A percentile compares a stretch with the other conserved stretches of the same genome.
These are phyloP conservation scores for Drosophila lowei DNA, from an alignment of 1,140 invertebrate genomes.

Conservation along the genomic window DNA sequence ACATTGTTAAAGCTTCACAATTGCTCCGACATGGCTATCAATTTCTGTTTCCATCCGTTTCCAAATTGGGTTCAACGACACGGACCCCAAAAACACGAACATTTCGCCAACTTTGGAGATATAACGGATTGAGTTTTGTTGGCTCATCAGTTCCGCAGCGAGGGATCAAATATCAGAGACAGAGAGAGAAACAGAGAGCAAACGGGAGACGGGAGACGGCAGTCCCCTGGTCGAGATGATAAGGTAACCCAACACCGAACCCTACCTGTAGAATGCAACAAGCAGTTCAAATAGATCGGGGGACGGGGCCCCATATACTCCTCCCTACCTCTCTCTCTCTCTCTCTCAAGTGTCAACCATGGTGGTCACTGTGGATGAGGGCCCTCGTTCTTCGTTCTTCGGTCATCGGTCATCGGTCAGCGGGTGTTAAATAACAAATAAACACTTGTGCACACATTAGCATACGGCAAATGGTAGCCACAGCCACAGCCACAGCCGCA, in stretches of 20 bases:
- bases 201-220: too few species aligned
- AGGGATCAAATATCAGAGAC: conserved; percentile 35
- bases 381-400: conserved; percentile 1
- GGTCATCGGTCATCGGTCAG: conserved; percentile 23
- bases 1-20: neutral
- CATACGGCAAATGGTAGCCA: conserved; percentile 45
- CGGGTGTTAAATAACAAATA: conserved; percentile 81
- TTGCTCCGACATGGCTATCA: too few species aligned
- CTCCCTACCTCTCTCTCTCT: neutral
- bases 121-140: conserved; percentile 33
- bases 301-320: conserved; percentile 8
- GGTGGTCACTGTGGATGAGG: conserved; percentile 58
- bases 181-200: neutral
- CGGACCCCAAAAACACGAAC: conserved; percentile 1
- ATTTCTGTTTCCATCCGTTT: too few species aligned
- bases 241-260: conserved; percentile 44
- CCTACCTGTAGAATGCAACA: conserved; percentile 14
- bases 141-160: conserved; percentile 35
- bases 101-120: neutral
- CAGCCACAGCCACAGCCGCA: neutral
- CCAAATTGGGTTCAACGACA: conserved; percentile 18
- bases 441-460: conserved; percentile 78
- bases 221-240: conserved; percentile 16
- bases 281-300: conserved; percentile 22
- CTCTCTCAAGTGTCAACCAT: conserved; percentile 42